Percentiles rank a stretch among this genome's conserved stretches.
These are phyloP conservation scores for Molothrus aeneus DNA, from an alignment of 2,797 vertebrate genomes.

Conservation along the genomic window DNA sequence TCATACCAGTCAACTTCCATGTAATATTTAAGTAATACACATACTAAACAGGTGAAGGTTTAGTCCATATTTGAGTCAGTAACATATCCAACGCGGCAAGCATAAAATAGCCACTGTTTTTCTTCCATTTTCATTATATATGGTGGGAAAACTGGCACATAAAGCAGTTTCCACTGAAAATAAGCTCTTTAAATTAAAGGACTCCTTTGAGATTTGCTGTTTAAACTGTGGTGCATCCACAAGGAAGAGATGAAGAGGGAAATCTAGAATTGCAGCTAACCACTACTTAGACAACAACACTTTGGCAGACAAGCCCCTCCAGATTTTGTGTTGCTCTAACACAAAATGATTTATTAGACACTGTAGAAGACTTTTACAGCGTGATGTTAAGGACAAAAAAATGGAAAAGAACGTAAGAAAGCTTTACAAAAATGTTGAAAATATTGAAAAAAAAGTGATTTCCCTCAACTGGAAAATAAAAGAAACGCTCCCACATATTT, in stretches of 20 bases:
- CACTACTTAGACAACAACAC: neutral
- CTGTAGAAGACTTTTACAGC: neutral
- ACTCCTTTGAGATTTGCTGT: neutral
- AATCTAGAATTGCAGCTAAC: neutral
- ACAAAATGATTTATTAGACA: neutral
- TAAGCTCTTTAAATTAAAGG: conserved; percentile 2
- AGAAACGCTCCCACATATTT: neutral
- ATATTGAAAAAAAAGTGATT: neutral
- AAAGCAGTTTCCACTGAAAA: neutral
- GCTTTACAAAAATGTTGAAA: neutral
- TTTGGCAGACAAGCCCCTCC: neutral
- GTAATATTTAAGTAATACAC: neutral
- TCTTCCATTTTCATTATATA: neutral
- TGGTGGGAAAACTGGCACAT: neutral
- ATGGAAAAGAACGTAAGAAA: neutral
- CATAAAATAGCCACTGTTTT: neutral
- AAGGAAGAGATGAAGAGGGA: neutral
- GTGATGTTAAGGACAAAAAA: neutral
- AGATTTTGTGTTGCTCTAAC: neutral
- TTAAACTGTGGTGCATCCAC: neutral
- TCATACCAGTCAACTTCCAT: neutral
- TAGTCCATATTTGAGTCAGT: neutral
- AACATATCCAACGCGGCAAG: fast-evolving
- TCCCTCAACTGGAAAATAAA: neutral
- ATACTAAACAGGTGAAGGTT: neutral